Evolutionary conservation across 92 coral and sea anemone species (phyloP).

Genomic region (Parazoanthus swiftii): DNA sequence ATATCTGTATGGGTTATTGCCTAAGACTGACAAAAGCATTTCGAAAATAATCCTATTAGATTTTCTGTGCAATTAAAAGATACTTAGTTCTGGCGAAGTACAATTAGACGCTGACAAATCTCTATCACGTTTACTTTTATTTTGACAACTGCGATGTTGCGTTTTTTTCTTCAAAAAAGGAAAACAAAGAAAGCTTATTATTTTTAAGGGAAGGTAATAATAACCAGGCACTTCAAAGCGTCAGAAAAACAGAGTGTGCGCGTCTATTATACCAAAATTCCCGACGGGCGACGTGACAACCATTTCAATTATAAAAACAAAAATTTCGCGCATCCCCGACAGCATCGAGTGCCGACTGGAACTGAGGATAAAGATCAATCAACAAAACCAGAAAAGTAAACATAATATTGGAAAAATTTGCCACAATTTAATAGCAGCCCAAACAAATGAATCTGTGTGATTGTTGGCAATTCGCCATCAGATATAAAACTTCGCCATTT

Average conservation of each 20-base stretch:
- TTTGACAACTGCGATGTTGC: neutral
- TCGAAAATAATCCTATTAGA: too few relatives aligned
- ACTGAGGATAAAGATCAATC: slow-evolving; percentile 39
- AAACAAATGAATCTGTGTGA: slow-evolving; percentile 35
- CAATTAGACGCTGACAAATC: too few relatives aligned
- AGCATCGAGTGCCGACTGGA: slow-evolving; percentile 46
- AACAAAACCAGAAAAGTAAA: slow-evolving; percentile 47
- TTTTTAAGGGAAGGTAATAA: slow-evolving; percentile 41
- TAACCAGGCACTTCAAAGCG: slow-evolving; percentile 36
- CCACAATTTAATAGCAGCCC: slow-evolving; percentile 41
- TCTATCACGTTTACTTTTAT: neutral
- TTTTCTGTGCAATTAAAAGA: too few relatives aligned
- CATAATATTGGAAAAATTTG: slow-evolving; percentile 42
- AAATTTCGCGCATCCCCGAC: slow-evolving; percentile 41
- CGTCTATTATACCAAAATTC: slow-evolving; percentile 13
- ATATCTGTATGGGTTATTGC: too few relatives aligned
- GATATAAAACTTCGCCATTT: slow-evolving; percentile 43
- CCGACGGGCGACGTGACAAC: slow-evolving; percentile 24
- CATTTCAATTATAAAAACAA: slow-evolving; percentile 20
- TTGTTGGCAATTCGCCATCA: slow-evolving; percentile 45
- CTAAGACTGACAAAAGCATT: too few relatives aligned
- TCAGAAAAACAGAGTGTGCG: slow-evolving; percentile 5
- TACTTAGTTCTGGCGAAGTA: too few relatives aligned
- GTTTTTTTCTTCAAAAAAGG: slow-evolving; percentile 36
- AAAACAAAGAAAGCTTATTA: slow-evolving; percentile 38